Evolutionary conservation across 2,113 vertebrate genomes (phyloP), one percentile per base, ranked within the genome.

Genomic region (Merops nubicus): DNA sequence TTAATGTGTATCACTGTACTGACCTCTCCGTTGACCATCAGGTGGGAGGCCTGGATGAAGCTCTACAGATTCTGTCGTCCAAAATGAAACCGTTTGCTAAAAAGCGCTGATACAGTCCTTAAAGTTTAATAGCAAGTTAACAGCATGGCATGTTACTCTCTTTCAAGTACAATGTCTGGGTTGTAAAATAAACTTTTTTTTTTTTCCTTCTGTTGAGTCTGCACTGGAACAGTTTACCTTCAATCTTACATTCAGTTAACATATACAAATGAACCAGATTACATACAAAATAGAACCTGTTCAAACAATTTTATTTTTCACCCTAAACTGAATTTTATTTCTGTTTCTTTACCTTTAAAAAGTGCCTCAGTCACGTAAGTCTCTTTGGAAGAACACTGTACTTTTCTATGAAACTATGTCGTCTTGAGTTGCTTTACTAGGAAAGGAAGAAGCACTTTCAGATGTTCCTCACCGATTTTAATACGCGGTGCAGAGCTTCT

Each of bases 1-100:
- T 48, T 59, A 6, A 47, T 15, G n/a, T 0, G 1, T 38, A 9
- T 13, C 11, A 8, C 15, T 1, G 3, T 38, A 28, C 34, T 36
- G 14, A 73, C 25, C 47, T 57, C 33, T 15, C 19, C 7, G 6
- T 53, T 1, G 0, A 48, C 28, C 31, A 31, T 60, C 13, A 13
- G 15, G 33, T 45, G 34, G 33, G 23, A 50, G 29, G 21, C 54
- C 68, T 50, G 25, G 12, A 15, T 16, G 53, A 68, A 45, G 21
- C 65, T 33, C 14, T 73, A 15, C 11, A 56, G 23, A 69, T 75
- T 83, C 42, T 51, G 15, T n/a, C 34, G 13, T 34, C 36, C 34
- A 60, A 54, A 81, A 56, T 40, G 2, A 53, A 86, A 36, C 18
- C 0, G 0, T 56, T 85, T 75, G 45, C 56, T 60, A 60, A 79